A percentile compares a stretch with the other conserved stretches of the same genome.
phyloP scores from a whole-genome alignment of 2,888 invertebrate genomes.

The Drosophila anomalata region DNA sequence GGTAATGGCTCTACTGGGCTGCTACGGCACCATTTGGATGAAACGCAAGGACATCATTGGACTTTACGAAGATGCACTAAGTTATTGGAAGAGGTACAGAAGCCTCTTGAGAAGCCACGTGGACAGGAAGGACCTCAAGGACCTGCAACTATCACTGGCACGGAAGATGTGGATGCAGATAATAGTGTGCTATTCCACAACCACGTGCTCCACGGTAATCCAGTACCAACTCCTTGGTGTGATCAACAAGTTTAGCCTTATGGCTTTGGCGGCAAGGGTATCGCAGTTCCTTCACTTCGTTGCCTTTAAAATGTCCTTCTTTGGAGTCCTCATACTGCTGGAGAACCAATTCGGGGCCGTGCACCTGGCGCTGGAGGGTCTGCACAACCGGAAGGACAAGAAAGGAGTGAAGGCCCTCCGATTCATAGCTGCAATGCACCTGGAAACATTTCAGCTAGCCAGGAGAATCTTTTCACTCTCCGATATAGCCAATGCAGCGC shows the following conservation, averaged over 20 bases:
- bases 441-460: constrained; percentile 43
- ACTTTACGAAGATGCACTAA: constrained; percentile 42
- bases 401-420: constrained; percentile 14
- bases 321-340: constrained; percentile 48
- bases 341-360: constrained; percentile 59
- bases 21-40: constrained; percentile 54
- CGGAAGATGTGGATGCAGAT: constrained; percentile 20
- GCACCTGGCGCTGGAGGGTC: constrained; percentile 41
- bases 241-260: not conserved
- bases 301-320: constrained; percentile 29
- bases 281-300: constrained; percentile 27
- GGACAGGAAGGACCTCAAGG: constrained; percentile 15
- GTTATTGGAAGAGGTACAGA: constrained; percentile 30
- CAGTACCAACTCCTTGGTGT: constrained; percentile 39
- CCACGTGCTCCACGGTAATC: constrained; percentile 23
- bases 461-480: constrained; percentile 36
- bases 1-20: constrained; percentile 11
- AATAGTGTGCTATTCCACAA: constrained; percentile 27
- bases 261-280: not conserved
- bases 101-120: constrained; percentile 13
- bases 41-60: constrained; percentile 32
- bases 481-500: constrained; percentile 35
- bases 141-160: constrained; percentile 42
- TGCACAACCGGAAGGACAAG: not conserved
- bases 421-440: constrained; percentile 46